A percentile compares a stretch with the other conserved stretches of the same genome.
Conservation (phyloP, 2,113 vertebrate genomes). For the Nycticryphes semicollaris region DNA sequence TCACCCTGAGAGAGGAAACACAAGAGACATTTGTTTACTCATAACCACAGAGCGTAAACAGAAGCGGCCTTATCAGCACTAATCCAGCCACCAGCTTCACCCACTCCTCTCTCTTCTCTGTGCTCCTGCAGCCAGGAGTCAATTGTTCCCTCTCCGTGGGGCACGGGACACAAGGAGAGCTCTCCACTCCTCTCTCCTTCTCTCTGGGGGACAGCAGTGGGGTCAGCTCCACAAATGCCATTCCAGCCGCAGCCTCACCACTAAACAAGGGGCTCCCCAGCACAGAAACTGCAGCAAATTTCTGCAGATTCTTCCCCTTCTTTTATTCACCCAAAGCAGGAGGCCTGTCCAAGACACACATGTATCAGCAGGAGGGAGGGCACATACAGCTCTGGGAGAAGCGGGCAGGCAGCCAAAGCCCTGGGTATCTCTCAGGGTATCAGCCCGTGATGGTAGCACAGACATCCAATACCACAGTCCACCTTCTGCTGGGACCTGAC, state of each 20-base stretch:
- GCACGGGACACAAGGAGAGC: no score
- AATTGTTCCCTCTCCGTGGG: not conserved
- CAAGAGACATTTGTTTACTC: not conserved
- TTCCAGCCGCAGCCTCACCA: no score
- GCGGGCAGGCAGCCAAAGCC: not conserved
- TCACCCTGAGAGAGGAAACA: conserved; percentile 64
- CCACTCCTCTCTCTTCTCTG: not conserved
- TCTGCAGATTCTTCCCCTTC: not conserved
- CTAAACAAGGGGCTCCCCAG: not conserved
- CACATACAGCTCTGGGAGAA: not conserved
- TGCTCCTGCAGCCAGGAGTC: not conserved
- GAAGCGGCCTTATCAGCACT: not conserved
- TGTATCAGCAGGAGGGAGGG: fast-evolving
- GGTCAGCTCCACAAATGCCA: not conserved
- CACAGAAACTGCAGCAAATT: not conserved
- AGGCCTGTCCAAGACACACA: not conserved
- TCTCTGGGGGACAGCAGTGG: not conserved
- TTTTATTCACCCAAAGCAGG: not conserved
- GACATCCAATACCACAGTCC: not conserved
- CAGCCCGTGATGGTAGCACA: fast-evolving
- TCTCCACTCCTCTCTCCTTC: not conserved
- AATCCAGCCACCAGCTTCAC: not conserved
- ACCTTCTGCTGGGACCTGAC: not conserved
- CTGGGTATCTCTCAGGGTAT: no score
- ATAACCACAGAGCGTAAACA: not conserved